Base-by-base conservation (phyloP, 2,113 vertebrate species). In the Ovis canadensis region DNA sequence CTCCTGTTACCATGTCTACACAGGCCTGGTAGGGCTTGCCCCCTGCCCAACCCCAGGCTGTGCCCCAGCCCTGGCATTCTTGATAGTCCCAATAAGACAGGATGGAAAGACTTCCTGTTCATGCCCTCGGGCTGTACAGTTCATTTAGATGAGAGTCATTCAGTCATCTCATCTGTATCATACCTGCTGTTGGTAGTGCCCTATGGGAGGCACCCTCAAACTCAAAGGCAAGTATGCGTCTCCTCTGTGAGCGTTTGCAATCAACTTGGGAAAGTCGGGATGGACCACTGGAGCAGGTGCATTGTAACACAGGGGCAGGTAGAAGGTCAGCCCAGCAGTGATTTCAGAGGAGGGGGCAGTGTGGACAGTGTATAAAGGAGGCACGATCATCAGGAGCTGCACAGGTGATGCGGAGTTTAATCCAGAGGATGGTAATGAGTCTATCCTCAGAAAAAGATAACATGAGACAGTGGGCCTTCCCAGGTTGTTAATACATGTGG, bases 271-370 rank as follows among this genome's bases (percentile, higher is more conserved):
- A 86, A 86, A 52, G 45, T 81, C 33, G n/a, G 59, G 43, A 4
- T 19, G 4, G 60, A 33, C 21, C 1, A 13, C 29, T 82, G 29
- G 78, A 33, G 55, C 6, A 71, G 13, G 59, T 17, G 12, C 23
- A 43, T 54, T 29, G 4, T 19, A 50, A 80, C 0, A 4, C n/a
- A 9, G 33, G 64, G 4, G n/a, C 5, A 0, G 67, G 62, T 12
- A 12, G 43, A 36, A 31, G 31, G 27, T 36, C 48, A 93, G n/a
- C 60, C 50, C 19, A 36, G 57, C 55, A 50, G 43, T 29, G 19
- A 74, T 29, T 62, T 94, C 48, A 60, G 40, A 40, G 62, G 36
- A 80, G 78, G 14, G 31, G 40, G 13, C 71, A 40, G 1, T 40
- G 67, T 74, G 33, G 43, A 29, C 1, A 29, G 29, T 17, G 2